Evolutionary conservation across 2,113 vertebrate species (phyloP).

Genomic region (Hippocampus comes): DNA sequence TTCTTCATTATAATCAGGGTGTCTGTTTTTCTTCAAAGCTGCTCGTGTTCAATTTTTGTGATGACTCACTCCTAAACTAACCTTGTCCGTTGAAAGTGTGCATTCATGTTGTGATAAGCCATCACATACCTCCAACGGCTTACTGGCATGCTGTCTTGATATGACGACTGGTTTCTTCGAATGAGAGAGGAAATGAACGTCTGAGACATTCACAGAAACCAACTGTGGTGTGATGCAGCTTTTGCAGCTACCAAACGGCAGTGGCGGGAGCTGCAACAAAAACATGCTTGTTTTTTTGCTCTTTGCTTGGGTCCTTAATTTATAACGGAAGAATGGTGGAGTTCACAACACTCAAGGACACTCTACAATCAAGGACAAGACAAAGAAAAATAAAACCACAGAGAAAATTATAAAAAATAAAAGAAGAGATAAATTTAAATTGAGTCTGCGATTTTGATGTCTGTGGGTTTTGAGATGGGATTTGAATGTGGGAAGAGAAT

Average conservation of each 20-base stretch:
- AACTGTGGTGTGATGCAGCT: conserved; percentile 17
- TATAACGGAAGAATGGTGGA: background rate
- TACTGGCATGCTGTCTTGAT: conserved; percentile 10
- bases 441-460: no score
- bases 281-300: background rate
- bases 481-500: no score
- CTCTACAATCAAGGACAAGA: no score
- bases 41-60: conserved; percentile 14
- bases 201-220: conserved; percentile 45
- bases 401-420: no score
- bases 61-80: conserved; percentile 46
- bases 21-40: conserved; percentile 13
- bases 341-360: no score
- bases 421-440: no score
- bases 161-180: conserved; percentile 37
- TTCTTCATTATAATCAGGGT: conserved; percentile 1
- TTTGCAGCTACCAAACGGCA: conserved; percentile 27
- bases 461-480: no score
- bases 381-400: no score
- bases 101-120: conserved; percentile 1
- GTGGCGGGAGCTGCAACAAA: conserved; percentile 9
- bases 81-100: conserved; percentile 28
- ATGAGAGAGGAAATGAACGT: conserved; percentile 36
- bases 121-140: background rate
- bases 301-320: background rate